A percentile compares a stretch with the other conserved stretches of the same genome.
Conservation (phyloP, 2,888 invertebrate genomes). For the Hyposoter dolosus region DNA sequence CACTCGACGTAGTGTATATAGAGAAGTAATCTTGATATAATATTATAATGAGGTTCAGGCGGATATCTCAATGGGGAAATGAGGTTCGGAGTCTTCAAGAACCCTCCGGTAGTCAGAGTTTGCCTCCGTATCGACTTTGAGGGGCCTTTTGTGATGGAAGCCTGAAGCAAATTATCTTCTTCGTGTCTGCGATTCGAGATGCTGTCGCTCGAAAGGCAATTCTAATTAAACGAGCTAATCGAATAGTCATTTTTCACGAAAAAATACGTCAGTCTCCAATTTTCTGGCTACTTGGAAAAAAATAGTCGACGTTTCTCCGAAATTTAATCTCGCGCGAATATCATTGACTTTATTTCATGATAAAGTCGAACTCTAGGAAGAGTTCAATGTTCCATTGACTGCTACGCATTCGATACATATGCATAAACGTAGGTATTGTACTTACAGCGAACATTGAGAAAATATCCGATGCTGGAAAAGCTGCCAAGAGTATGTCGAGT, state of each 20-base stretch:
- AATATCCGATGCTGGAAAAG: constrained; percentile 96
- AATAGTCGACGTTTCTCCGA: neutral
- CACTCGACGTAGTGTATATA: neutral
- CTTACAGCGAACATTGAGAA: constrained; percentile 95
- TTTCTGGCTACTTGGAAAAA: neutral
- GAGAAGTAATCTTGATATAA: constrained; percentile 18
- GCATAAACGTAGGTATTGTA: constrained; percentile 77
- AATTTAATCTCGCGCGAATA: neutral
- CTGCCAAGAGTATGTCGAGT: constrained; percentile 93
- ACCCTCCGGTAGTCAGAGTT: neutral
- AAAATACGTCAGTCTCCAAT: neutral
- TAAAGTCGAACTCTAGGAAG: neutral
- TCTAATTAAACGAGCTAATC: neutral
- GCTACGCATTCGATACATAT: neutral
- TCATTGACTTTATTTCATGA: neutral
- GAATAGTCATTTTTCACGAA: neutral
- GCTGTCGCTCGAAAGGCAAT: constrained; percentile 5
- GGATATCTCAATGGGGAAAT: constrained; percentile 23
- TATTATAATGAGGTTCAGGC: constrained; percentile 24
- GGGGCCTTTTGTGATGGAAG: neutral
- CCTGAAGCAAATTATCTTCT: constrained; percentile 17
- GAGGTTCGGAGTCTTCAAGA: constrained; percentile 29
- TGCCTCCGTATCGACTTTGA: neutral
- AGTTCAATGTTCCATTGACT: neutral
- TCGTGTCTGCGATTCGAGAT: neutral